Conservation (phyloP, 2,888 invertebrate genomes). For the Oligia fasciuncula region DNA sequence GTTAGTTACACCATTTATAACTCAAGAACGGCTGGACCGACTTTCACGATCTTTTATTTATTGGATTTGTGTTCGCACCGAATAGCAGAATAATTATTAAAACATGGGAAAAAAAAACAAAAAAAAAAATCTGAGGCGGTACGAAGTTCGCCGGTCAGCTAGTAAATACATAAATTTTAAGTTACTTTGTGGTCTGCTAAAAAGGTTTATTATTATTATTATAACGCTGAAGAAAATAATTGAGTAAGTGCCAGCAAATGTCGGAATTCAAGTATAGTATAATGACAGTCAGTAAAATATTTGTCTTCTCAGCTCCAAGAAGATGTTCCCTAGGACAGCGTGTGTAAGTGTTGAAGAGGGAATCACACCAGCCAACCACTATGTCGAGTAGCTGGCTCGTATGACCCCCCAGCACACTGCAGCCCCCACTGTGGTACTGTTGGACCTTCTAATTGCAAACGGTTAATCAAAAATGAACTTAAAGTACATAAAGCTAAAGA, state of each 20-base stretch:
- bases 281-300: background rate
- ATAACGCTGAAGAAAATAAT: no score
- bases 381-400: background rate
- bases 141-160: no score
- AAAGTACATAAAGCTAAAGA: background rate
- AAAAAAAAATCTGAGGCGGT: no score
- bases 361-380: background rate
- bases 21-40: no score
- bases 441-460: background rate
- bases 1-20: no score
- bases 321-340: background rate
- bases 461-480: background rate
- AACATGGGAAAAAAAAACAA: no score
- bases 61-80: no score
- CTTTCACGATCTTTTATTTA: no score
- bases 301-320: background rate
- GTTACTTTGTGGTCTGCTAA: background rate
- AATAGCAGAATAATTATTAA: no score
- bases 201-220: background rate
- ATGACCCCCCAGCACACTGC: conserved; percentile 2
- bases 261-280: background rate
- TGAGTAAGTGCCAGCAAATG: background rate
- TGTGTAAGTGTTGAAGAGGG: conserved; percentile 6
- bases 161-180: background rate
- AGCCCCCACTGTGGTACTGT: background rate